These are phyloP conservation scores for Petromus typicus DNA, from an alignment of 2,113 vertebrate species.

Conservation along the genomic window DNA sequence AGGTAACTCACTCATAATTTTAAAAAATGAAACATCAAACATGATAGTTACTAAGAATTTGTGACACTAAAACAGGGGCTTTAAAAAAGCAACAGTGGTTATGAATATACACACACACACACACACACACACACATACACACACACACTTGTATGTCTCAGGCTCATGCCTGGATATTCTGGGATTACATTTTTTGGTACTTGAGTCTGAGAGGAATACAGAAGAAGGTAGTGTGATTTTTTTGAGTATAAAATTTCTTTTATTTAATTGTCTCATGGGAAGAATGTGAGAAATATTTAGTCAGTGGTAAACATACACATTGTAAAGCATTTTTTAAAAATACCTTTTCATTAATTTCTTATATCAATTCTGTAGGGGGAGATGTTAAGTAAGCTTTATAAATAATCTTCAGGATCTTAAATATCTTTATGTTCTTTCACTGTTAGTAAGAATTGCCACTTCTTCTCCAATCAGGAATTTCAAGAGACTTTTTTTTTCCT, in stretches of 20 bases:
- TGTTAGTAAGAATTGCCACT: too few species aligned
- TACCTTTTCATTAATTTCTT: not conserved
- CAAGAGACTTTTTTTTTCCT: not conserved
- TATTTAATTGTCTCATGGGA: not conserved
- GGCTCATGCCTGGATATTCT: not conserved
- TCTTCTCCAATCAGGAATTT: not conserved
- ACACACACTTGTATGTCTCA: too few species aligned
- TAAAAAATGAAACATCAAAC: not conserved
- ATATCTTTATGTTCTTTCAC: not conserved
- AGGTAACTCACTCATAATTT: not conserved
- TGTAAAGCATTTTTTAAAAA: not conserved
- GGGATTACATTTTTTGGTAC: not conserved
- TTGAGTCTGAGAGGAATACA: not conserved
- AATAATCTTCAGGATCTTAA: not conserved
- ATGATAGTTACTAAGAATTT: not conserved
- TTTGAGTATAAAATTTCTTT: not conserved
- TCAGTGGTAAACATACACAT: not conserved
- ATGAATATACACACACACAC: not conserved
- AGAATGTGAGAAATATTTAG: not conserved
- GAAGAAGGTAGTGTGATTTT: not conserved
- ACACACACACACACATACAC: too few species aligned
- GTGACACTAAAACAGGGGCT: not conserved
- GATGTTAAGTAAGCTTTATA: not conserved
- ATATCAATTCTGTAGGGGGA: not conserved
- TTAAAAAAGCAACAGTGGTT: not conserved